These are phyloP conservation scores for Rhadina sibilatrix DNA, from an alignment of 2,113 vertebrate species.

Conservation along the genomic window DNA sequence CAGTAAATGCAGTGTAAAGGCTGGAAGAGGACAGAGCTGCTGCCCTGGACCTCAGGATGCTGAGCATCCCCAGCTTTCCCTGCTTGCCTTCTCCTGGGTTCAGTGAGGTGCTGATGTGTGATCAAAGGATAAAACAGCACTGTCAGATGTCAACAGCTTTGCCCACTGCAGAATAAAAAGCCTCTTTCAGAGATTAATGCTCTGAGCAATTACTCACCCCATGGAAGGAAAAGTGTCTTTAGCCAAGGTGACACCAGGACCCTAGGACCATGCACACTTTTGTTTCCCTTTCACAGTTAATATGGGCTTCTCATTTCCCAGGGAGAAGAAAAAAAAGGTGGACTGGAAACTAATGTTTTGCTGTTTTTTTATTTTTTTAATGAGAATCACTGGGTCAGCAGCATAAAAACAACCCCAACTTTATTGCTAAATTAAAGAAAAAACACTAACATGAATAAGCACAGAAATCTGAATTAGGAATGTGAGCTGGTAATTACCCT, in stretches of 20 bases:
- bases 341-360: background rate
- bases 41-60: background rate
- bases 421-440: conserved; percentile 26
- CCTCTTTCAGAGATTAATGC: conserved; percentile 40
- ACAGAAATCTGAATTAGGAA: conserved; percentile 40
- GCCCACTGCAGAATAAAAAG: conserved; percentile 28
- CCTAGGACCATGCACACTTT: background rate
- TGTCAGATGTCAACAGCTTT: conserved; percentile 17
- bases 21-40: background rate
- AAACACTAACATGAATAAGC: conserved; percentile 18
- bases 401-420: conserved; percentile 15
- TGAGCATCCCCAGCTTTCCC: background rate
- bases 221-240: conserved; percentile 45
- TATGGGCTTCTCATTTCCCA: background rate
- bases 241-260: conserved; percentile 52
- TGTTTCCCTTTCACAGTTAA: conserved; percentile 1
- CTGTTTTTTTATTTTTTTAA: background rate
- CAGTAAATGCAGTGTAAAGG: background rate
- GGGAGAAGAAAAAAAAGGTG: background rate
- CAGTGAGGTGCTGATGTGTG: background rate
- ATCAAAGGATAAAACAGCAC: background rate
- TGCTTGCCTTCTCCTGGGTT: background rate
- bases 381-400: background rate
- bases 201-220: background rate
- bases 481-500: conserved; percentile 43